Conservation (phyloP, 2,888 invertebrate genomes). For the Drosophila paracracens region DNA sequence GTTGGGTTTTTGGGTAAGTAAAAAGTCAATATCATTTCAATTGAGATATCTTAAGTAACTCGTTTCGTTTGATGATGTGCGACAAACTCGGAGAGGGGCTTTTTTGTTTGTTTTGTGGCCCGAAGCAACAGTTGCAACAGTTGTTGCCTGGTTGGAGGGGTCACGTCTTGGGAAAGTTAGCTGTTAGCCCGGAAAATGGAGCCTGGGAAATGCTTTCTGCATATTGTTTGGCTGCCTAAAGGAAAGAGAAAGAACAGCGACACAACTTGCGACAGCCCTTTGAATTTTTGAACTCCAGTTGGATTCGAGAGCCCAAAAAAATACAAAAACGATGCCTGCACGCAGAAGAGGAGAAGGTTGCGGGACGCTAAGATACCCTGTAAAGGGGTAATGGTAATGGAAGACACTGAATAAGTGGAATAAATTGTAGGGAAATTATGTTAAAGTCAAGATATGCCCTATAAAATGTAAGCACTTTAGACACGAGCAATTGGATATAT, state of each 20-base stretch:
- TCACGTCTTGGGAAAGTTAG: conserved; percentile 5
- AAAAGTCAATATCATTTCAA: conserved; percentile 5
- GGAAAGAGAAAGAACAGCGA: conserved; percentile 20
- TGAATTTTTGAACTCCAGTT: conserved; percentile 48
- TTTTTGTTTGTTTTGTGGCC: conserved; percentile 32
- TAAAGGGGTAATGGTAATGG: background rate
- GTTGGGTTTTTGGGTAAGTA: background rate
- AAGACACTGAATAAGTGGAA: background rate
- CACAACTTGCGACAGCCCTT: conserved; percentile 54
- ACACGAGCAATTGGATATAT: background rate
- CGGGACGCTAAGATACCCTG: background rate
- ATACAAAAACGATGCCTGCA: background rate
- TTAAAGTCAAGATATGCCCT: background rate
- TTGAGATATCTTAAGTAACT: conserved; percentile 8
- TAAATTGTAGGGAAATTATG: background rate
- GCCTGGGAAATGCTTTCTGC: conserved; percentile 43
- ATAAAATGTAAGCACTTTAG: background rate
- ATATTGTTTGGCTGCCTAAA: conserved; percentile 37
- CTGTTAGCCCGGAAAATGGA: conserved; percentile 4
- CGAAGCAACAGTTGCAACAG: conserved; percentile 49
- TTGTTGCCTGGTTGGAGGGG: background rate
- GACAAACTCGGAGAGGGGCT: conserved; percentile 33
- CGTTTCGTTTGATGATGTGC: conserved; percentile 29
- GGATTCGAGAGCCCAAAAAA: conserved; percentile 28
- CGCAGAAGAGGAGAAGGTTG: background rate